A percentile compares a stretch with the other conserved stretches of the same genome.
Evolutionary conservation across 2,888 invertebrate species (phyloP).

Genomic region (Uropetala carovei): DNA sequence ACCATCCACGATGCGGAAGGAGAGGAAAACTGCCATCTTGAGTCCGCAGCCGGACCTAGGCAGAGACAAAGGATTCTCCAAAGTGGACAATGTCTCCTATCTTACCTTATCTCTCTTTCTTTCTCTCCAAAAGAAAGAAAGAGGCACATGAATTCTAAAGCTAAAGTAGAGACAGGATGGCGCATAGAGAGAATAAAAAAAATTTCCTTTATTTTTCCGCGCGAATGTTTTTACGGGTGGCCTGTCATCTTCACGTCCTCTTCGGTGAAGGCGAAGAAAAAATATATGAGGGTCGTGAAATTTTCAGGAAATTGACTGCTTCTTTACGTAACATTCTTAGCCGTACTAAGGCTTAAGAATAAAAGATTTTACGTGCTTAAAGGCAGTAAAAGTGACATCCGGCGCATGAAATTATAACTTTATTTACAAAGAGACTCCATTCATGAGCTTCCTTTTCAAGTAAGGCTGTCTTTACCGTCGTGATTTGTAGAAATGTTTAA

Average conservation of each 20-base stretch:
- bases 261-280: not conserved
- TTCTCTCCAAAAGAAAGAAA: too few species aligned
- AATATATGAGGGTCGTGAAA: not conserved
- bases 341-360: not conserved
- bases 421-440: too few species aligned
- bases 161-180: constrained; percentile 4
- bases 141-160: not conserved
- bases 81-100: not conserved
- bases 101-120: not conserved
- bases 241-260: not conserved
- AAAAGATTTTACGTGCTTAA: not conserved
- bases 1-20: not conserved
- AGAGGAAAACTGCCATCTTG: not conserved
- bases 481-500: too few species aligned
- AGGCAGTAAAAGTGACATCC: not conserved
- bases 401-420: not conserved
- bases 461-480: too few species aligned
- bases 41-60: not conserved
- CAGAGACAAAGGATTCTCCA: not conserved
- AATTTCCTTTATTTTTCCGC: not conserved
- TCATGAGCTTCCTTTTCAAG: too few species aligned
- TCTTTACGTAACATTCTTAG: not conserved
- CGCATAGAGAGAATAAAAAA: not conserved
- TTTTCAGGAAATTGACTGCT: not conserved
- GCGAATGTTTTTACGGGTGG: not conserved